Evolutionary conservation across 1,140 invertebrate species (phyloP).

Genomic region (Micrasema minimum): DNA sequence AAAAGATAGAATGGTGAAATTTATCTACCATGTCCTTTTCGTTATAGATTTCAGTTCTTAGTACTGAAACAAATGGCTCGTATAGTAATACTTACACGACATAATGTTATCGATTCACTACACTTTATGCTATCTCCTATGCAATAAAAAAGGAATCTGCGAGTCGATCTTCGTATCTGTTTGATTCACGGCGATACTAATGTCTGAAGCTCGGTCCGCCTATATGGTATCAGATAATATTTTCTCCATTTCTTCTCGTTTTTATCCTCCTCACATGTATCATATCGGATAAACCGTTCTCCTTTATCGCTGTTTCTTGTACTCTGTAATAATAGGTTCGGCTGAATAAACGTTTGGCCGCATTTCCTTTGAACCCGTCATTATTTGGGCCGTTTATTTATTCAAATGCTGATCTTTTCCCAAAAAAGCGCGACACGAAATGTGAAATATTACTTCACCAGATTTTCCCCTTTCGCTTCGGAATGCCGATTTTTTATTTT

Average conservation of each 20-base stretch:
- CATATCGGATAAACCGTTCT: slow-evolving; percentile 27
- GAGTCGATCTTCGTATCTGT: neutral
- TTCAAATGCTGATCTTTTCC: slow-evolving; percentile 8
- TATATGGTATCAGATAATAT: slow-evolving; percentile 18
- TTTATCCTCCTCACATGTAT: slow-evolving; percentile 1
- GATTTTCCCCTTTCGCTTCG: no score
- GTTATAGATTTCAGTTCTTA: no score
- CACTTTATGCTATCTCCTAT: no score
- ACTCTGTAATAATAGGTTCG: slow-evolving; percentile 20
- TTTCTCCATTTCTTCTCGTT: slow-evolving; percentile 20
- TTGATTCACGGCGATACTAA: slow-evolving; percentile 16
- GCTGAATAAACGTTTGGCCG: neutral
- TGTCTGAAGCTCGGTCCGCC: neutral
- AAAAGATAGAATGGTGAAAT: no score
- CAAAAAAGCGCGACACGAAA: neutral
- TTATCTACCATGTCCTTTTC: no score
- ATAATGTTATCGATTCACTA: no score
- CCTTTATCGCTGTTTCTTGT: slow-evolving; percentile 17
- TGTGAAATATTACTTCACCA: neutral
- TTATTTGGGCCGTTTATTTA: slow-evolving; percentile 26
- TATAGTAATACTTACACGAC: no score
- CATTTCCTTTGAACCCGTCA: slow-evolving; percentile 21
- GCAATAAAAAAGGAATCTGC: no score
- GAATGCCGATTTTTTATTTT: no score
- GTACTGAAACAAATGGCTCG: no score